Conservation (phyloP, 37 sponge, comb jelly and placozoan species). For the Oscarella lobularis region DNA sequence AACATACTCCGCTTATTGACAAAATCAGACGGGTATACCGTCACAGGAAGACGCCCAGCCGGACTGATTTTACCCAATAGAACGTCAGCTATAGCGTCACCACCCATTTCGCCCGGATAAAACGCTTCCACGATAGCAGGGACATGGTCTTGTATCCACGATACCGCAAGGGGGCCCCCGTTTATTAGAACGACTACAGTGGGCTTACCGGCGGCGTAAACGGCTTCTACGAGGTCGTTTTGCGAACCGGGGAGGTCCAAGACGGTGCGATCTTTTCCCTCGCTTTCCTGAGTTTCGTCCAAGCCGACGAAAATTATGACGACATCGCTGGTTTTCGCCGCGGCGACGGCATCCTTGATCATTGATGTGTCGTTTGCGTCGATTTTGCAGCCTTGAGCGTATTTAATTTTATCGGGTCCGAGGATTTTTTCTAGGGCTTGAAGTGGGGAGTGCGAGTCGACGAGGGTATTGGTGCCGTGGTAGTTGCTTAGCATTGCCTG, state of each 20-base stretch:
- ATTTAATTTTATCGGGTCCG: neutral
- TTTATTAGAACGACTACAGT: slow-evolving; percentile 42
- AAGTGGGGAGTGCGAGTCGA: neutral
- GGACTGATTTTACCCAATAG: slow-evolving; percentile 48
- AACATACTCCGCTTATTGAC: neutral
- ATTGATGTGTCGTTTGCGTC: too few species aligned
- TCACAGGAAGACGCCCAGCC: slow-evolving; percentile 41
- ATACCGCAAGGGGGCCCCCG: slow-evolving; percentile 43
- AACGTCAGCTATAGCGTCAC: slow-evolving; percentile 43
- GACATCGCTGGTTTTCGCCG: neutral
- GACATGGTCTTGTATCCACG: slow-evolving; percentile 6
- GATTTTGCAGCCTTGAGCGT: neutral
- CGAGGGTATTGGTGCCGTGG: neutral
- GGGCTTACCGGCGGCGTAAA: neutral
- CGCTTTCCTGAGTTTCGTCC: neutral
- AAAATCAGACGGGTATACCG: slow-evolving; percentile 1
- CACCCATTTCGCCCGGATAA: slow-evolving; percentile 56
- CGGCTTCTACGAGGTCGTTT: slow-evolving; percentile 15
- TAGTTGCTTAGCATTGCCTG: neutral
- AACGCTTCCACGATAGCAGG: slow-evolving; percentile 44
- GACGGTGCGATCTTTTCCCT: neutral
- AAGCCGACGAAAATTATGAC: neutral
- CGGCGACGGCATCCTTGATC: neutral
- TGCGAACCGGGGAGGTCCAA: slow-evolving; percentile 42
- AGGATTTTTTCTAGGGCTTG: neutral